A percentile compares a stretch with the other conserved stretches of the same genome.
Conservation (phyloP, 2,888 invertebrate species). For the Balanococcus diminutus region DNA sequence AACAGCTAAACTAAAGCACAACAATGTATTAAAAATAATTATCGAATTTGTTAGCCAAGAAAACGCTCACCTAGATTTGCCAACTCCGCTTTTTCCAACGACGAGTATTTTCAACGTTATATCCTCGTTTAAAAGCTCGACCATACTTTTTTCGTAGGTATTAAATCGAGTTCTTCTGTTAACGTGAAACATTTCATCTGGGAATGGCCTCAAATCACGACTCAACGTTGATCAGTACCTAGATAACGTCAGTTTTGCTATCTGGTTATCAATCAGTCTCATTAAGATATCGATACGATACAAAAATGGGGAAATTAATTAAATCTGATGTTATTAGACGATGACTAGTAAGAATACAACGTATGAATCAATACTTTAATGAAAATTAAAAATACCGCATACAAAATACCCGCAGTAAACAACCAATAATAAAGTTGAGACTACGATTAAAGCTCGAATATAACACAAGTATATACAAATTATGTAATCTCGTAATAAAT, state of each 20-base stretch:
- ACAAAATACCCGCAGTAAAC: neutral
- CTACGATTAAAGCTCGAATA: slow-evolving; percentile 12
- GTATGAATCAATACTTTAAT: slow-evolving; percentile 8
- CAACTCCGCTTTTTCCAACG: slow-evolving; percentile 97
- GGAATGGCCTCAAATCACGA: neutral
- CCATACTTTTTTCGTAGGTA: neutral
- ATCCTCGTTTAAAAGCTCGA: slow-evolving; percentile 6
- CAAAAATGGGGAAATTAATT: neutral
- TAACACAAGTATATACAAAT: neutral
- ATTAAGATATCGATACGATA: slow-evolving; percentile 8
- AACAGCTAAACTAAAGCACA: slow-evolving; percentile 78
- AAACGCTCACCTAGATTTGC: slow-evolving; percentile 86
- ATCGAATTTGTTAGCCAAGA: neutral
- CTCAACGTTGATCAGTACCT: neutral
- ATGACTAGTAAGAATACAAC: neutral
- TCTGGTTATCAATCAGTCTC: neutral
- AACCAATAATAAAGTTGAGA: neutral
- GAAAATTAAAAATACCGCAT: neutral
- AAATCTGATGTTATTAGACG: neutral
- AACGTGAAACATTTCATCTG: neutral
- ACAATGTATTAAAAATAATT: neutral
- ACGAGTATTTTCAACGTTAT: slow-evolving; percentile 92
- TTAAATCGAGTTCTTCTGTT: neutral
- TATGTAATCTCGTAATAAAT: neutral
- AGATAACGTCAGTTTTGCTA: neutral